phyloP scores from a whole-genome alignment of 2,888 invertebrate species.

The Resseliella maxima region DNA sequence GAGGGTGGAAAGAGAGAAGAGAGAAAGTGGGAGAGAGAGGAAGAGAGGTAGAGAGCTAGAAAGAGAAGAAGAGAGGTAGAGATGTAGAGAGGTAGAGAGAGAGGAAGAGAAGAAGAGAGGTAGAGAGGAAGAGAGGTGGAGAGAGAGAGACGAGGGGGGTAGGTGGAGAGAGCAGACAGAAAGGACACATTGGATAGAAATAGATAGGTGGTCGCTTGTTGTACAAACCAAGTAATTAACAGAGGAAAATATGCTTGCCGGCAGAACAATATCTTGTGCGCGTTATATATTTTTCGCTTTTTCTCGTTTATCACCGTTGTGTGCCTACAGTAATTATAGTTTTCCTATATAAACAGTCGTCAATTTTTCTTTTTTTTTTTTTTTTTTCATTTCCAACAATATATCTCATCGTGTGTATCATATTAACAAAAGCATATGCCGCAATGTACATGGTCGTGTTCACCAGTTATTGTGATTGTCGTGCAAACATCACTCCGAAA shows the following conservation, averaged over 20 bases:
- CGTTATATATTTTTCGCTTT: background rate
- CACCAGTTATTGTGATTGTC: background rate
- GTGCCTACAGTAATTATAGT: background rate
- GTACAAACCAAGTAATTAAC: conserved; percentile 34
- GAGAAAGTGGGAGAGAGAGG: too few species aligned
- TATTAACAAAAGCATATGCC: background rate
- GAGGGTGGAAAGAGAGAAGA: too few species aligned
- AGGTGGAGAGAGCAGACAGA: too few species aligned
- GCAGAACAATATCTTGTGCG: background rate
- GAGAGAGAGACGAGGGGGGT: too few species aligned
- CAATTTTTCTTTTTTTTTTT: background rate
- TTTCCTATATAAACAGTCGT: background rate
- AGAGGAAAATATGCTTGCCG: conserved; percentile 1
- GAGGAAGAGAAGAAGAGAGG: too few species aligned
- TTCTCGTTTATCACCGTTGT: background rate
- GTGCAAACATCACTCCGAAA: background rate
- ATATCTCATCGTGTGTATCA: background rate
- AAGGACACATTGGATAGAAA: background rate
- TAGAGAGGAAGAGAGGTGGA: too few species aligned
- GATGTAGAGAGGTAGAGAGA: too few species aligned
- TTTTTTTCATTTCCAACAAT: background rate
- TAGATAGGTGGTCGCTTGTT: conserved; percentile 17
- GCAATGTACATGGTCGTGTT: background rate
- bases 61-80: too few species aligned
- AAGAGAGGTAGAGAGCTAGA: too few species aligned